phyloP scores from a whole-genome alignment of 2,113 vertebrate species.

The Gymnarchus niloticus region DNA sequence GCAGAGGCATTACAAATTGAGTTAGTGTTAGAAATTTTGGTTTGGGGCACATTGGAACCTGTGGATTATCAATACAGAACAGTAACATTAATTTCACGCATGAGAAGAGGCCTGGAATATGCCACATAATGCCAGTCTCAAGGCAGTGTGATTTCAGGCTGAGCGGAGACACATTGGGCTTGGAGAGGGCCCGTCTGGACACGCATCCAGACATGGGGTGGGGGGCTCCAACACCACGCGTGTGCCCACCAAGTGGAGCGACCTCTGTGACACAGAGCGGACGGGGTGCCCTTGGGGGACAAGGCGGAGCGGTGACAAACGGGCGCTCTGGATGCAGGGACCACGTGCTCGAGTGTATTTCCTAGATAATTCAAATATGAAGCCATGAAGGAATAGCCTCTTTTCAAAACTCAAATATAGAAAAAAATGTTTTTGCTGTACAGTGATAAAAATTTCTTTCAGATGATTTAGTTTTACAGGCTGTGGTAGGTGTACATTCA shows the following conservation, averaged over 20 bases:
- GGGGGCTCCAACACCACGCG: neutral
- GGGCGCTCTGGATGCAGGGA: neutral
- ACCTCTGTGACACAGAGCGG: neutral
- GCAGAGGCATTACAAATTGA: constrained; percentile 10
- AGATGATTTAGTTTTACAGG: neutral
- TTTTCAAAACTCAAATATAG: neutral
- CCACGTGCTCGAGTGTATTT: neutral
- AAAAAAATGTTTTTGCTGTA: neutral
- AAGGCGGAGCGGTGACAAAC: neutral
- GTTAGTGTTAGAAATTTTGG: constrained; percentile 17
- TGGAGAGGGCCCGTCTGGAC: neutral
- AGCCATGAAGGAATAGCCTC: neutral
- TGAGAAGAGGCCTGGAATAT: neutral
- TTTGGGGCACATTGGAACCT: constrained; percentile 14
- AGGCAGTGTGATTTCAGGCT: neutral
- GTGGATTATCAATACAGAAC: constrained; percentile 22
- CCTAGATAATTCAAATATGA: constrained; percentile 3
- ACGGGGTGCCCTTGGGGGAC: neutral
- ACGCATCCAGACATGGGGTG: neutral
- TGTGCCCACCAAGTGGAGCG: no score
- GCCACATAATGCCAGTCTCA: constrained; percentile 11
- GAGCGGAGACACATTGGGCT: neutral
- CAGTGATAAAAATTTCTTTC: no score
- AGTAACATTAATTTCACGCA: constrained; percentile 23
- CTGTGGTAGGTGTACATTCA: neutral